Percentiles rank a stretch among this genome's conserved stretches.
Evolutionary conservation across 2,888 invertebrate genomes (phyloP).

Genomic region (Falcaria lacertinaria): DNA sequence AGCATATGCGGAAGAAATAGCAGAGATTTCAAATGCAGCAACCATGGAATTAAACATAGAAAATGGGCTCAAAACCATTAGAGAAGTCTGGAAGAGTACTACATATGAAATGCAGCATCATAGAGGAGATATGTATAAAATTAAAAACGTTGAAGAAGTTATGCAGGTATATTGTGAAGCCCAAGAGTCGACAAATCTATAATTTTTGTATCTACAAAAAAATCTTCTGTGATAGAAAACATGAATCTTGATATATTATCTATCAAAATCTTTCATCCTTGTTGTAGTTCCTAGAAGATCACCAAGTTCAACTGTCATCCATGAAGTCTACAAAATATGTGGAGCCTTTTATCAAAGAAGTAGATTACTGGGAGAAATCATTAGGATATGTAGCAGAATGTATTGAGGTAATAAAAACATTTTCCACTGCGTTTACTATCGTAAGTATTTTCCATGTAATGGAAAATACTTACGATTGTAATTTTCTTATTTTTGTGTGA

Average conservation of each 20-base stretch:
- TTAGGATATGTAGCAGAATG: conserved; percentile 90
- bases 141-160: conserved; percentile 89
- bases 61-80: conserved; percentile 85
- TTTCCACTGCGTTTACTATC: too few relatives aligned
- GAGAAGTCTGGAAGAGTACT: conserved; percentile 85
- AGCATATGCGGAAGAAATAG: conserved; percentile 89
- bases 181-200: too few relatives aligned
- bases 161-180: conserved; percentile 74
- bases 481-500: too few relatives aligned
- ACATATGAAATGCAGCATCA: conserved; percentile 86
- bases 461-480: too few relatives aligned
- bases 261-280: too few relatives aligned
- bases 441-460: too few relatives aligned
- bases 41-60: conserved; percentile 94
- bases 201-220: too few relatives aligned
- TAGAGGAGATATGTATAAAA: conserved; percentile 83
- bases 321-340: conserved; percentile 94
- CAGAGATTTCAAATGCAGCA: conserved; percentile 91
- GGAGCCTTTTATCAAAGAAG: conserved; percentile 90
- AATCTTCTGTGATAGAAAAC: too few relatives aligned
- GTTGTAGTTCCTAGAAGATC: conserved; percentile 85
- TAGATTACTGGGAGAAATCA: conserved; percentile 92
- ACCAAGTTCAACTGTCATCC: conserved; percentile 89
- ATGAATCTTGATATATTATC: background rate
- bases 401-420: conserved; percentile 79